These are phyloP conservation scores for Drosophila niveifrons DNA, from an alignment of 2,888 invertebrate genomes.

Conservation along the genomic window DNA sequence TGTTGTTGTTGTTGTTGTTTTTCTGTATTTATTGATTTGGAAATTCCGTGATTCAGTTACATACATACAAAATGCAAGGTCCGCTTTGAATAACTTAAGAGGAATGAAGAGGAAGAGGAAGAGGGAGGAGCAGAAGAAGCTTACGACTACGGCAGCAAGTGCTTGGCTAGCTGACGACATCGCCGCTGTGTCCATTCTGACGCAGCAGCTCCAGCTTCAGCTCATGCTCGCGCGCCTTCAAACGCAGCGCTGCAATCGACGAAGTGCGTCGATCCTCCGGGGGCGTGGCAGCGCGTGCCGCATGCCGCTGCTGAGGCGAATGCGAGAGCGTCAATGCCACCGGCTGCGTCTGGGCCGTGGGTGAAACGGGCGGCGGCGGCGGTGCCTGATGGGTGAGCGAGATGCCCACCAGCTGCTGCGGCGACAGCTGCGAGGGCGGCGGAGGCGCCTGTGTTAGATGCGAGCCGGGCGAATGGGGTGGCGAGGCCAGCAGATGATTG, in stretches of 20 bases:
- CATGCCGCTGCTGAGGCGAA: conserved; percentile 76
- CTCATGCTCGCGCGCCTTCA: conserved; percentile 96
- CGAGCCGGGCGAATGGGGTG: conserved; percentile 82
- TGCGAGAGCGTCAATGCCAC: conserved; percentile 66
- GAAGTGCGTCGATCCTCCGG: conserved; percentile 94
- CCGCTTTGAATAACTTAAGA: conserved; percentile 63
- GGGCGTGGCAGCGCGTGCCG: conserved; percentile 85
- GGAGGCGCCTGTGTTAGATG: conserved; percentile 61
- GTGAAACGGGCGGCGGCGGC: conserved; percentile 61
- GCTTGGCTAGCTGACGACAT: conserved; percentile 90
- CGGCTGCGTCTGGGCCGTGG: conserved; percentile 65
- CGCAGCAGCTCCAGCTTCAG: conserved; percentile 92
- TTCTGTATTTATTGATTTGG: conserved; percentile 48
- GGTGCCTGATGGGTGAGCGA: conserved; percentile 84
- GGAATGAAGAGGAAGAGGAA: background rate
- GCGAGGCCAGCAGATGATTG: conserved; percentile 81
- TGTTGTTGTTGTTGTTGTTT: conserved; percentile 29
- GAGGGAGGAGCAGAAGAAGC: conserved; percentile 21
- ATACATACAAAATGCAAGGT: conserved; percentile 57
- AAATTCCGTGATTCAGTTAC: conserved; percentile 61
- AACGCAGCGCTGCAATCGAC: conserved; percentile 93
- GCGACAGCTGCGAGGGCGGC: conserved; percentile 87
- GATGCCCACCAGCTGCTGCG: conserved; percentile 87
- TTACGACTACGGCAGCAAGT: conserved; percentile 53
- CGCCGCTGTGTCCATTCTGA: conserved; percentile 89